A percentile compares a stretch with the other conserved stretches of the same genome.
Conservation (phyloP, 2,113 vertebrate genomes). For the Strix aluco region DNA sequence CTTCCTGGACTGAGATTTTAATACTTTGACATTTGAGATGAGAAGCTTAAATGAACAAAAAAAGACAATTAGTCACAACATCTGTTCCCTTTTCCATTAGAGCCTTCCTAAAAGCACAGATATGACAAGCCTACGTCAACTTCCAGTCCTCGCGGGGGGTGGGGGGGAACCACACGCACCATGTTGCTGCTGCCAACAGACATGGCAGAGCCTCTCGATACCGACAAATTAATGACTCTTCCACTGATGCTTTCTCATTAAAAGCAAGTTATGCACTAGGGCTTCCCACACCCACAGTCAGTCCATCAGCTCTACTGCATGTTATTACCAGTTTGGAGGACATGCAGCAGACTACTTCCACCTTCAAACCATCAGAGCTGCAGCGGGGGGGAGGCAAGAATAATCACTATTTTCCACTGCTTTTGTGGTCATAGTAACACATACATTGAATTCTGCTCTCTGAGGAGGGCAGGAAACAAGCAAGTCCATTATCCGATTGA, state of each 20-base stretch:
- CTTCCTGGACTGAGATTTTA: neutral
- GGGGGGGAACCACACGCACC: neutral
- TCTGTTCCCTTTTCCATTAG: neutral
- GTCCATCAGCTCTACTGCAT: neutral
- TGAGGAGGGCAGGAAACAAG: neutral
- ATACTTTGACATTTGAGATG: neutral
- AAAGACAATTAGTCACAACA: neutral
- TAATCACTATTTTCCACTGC: neutral
- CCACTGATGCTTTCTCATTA: neutral
- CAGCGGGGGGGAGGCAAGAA: neutral
- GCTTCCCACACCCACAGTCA: neutral
- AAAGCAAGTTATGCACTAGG: neutral
- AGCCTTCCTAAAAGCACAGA: neutral
- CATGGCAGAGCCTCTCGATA: neutral
- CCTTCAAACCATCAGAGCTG: neutral
- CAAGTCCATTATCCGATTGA: neutral
- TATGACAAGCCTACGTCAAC: neutral
- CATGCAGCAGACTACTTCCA: neutral
- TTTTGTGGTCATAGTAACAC: neutral
- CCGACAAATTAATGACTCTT: neutral
- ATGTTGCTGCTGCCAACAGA: neutral
- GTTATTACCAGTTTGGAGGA: neutral
- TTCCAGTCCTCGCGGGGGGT: rapidly evolving
- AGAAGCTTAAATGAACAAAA: neutral
- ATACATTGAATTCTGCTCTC: neutral